phyloP scores from a whole-genome alignment of 1,140 invertebrate species.

The Popillia japonica region DNA sequence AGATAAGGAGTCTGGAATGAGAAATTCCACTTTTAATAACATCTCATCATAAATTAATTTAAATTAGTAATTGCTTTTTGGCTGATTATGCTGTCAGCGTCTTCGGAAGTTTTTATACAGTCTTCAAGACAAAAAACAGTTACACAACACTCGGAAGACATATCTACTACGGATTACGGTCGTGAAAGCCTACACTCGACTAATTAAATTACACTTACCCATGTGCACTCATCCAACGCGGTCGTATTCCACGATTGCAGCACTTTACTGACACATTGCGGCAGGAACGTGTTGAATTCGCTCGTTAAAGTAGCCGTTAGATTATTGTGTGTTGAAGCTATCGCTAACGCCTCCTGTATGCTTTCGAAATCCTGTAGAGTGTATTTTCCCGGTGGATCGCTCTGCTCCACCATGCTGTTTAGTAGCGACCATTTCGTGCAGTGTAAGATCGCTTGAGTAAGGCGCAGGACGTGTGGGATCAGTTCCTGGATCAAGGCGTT shows the following conservation, averaged over 20 bases:
- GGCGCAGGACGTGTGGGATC: constrained; percentile 68
- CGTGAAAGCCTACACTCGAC: too few species aligned
- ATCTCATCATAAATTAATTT: too few species aligned
- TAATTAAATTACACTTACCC: too few species aligned
- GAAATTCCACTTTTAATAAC: too few species aligned
- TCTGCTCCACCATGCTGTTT: constrained; percentile 62
- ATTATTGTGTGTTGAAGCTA: constrained; percentile 64
- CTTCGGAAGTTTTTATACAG: too few species aligned
- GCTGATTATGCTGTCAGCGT: too few species aligned
- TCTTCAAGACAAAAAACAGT: too few species aligned
- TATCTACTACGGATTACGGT: too few species aligned
- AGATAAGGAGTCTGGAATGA: constrained; percentile 72
- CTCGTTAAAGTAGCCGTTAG: constrained; percentile 64
- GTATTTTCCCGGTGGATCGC: constrained; percentile 62
- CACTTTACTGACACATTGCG: constrained; percentile 66
- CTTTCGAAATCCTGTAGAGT: constrained; percentile 64
- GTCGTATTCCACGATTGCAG: constrained; percentile 73
- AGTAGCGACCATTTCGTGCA: constrained; percentile 59
- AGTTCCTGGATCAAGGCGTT: constrained; percentile 64
- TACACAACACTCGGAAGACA: too few species aligned
- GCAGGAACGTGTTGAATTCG: constrained; percentile 67
- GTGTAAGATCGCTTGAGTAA: constrained; percentile 68
- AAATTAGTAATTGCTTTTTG: too few species aligned
- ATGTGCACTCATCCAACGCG: constrained; percentile 54
- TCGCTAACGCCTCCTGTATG: constrained; percentile 68